These are phyloP conservation scores for Falco peregrinus DNA, from an alignment of 2,797 vertebrate genomes.

Conservation along the genomic window DNA sequence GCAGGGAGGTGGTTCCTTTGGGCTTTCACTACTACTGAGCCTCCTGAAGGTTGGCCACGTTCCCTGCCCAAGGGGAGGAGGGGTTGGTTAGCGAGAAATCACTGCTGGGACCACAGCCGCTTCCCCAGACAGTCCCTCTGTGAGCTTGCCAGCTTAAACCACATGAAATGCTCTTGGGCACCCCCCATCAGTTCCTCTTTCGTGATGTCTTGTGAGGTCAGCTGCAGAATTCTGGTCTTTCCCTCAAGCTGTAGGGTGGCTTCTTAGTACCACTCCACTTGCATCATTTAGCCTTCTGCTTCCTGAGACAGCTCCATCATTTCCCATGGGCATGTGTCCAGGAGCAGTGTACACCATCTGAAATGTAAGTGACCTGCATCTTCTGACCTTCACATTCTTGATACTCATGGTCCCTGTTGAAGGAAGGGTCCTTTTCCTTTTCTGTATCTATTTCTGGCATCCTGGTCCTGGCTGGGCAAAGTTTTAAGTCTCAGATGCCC, in stretches of 20 bases:
- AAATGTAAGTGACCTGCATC: background rate
- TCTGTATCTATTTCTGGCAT: conserved; percentile 23
- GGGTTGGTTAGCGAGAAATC: background rate
- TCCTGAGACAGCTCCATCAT: background rate
- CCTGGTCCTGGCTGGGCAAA: background rate
- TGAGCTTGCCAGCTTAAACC: background rate
- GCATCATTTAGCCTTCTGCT: background rate
- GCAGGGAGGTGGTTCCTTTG: background rate
- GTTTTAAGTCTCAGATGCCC: conserved; percentile 20
- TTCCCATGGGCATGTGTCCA: accelerated
- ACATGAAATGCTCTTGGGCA: background rate
- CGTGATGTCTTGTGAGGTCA: background rate
- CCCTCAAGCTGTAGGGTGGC: background rate
- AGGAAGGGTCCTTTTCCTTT: background rate
- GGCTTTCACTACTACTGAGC: background rate
- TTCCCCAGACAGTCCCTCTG: background rate
- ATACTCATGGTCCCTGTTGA: background rate
- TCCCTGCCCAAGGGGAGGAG: background rate
- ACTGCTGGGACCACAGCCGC: background rate
- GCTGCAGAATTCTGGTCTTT: background rate
- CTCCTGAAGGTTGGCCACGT: background rate
- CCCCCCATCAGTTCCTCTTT: background rate
- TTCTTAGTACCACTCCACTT: background rate
- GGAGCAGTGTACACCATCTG: accelerated
- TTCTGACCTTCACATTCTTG: background rate